A percentile compares a stretch with the other conserved stretches of the same genome.
These are phyloP conservation scores for Etheostoma nigrum DNA, from an alignment of 2,797 vertebrate species.

Conservation along the genomic window DNA sequence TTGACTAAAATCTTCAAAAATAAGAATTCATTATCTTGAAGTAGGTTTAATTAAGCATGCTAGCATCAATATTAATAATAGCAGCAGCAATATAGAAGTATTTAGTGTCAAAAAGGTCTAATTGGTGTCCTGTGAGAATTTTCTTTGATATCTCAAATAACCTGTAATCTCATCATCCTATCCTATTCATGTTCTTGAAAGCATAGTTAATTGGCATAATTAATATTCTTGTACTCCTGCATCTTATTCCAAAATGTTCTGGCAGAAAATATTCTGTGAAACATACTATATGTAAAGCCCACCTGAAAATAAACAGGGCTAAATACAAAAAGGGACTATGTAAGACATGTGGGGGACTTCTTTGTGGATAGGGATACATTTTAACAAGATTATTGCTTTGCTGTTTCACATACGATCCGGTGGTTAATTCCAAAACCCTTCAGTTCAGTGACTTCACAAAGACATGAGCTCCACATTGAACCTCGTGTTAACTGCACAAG, in stretches of 20 bases:
- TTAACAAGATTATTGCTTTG: background rate
- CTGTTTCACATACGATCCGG: background rate
- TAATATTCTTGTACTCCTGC: background rate
- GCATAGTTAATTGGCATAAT: background rate
- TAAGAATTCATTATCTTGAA: background rate
- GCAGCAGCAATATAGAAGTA: background rate
- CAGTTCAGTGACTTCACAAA: background rate
- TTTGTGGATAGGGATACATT: background rate
- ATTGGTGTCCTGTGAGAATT: background rate
- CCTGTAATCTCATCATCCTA: background rate
- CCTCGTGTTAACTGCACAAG: background rate
- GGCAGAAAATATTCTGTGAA: background rate
- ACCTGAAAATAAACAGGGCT: background rate
- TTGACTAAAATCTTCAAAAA: background rate
- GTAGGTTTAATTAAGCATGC: constrained; percentile 7
- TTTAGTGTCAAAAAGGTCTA: background rate
- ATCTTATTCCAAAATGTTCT: background rate
- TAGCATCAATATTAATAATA: background rate
- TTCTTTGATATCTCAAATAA: background rate
- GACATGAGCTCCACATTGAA: background rate
- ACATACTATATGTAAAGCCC: background rate
- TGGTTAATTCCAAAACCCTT: background rate
- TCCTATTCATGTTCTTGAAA: background rate
- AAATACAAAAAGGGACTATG: background rate
- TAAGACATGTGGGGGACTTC: background rate